phyloP scores from a whole-genome alignment of 53 echinoderm and acorn worm species.

The Paracentrotus lividus region DNA sequence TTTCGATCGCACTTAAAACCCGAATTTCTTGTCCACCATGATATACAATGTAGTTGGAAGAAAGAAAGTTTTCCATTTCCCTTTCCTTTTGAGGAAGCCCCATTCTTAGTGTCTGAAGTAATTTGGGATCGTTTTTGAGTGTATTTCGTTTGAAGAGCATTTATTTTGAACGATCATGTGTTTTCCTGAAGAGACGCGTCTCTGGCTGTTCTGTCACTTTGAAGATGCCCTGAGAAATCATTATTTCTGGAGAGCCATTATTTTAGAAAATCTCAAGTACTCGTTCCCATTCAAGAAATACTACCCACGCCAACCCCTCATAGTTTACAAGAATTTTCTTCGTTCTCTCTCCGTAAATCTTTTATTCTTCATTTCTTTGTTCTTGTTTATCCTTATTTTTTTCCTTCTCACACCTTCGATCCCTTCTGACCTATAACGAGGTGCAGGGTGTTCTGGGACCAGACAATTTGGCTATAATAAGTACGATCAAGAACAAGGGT shows the following conservation, averaged over 20 bases:
- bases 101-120: neutral
- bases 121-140: neutral
- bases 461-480: neutral
- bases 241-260: conserved; percentile 40
- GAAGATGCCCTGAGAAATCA: conserved; percentile 39
- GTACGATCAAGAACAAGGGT: neutral
- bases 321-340: neutral
- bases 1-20: conserved; percentile 64
- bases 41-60: conserved; percentile 32
- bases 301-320: neutral
- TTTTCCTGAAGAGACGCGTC: neutral
- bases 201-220: conserved; percentile 30
- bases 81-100: neutral
- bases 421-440: neutral
- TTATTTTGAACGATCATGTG: conserved; percentile 41
- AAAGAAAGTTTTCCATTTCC: conserved; percentile 33
- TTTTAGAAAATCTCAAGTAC: neutral
- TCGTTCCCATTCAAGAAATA: conserved; percentile 37
- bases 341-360: neutral
- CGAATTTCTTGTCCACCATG: neutral
- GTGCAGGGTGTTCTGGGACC: neutral
- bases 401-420: conserved; percentile 14
- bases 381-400: neutral
- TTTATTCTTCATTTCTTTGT: neutral
- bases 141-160: conserved; percentile 28